Base-by-base conservation (phyloP, 2,888 invertebrate genomes). In the Cryptus armator region DNA sequence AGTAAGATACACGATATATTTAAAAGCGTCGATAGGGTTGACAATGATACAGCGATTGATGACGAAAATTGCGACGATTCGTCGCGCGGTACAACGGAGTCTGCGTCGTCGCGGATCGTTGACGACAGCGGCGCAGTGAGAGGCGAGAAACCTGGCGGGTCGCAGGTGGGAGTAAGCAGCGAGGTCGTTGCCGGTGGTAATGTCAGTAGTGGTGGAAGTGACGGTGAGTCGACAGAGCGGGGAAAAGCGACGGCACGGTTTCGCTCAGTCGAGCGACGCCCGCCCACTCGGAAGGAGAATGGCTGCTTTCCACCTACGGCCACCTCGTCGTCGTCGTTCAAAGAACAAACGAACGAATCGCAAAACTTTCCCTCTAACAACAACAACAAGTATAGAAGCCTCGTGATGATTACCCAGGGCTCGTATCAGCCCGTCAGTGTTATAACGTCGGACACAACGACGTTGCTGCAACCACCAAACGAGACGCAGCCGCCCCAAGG, bases 371-470 rank as follows among this genome's bases (percentile, higher is more conserved):
- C 83, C 59, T 70, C 88, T 71, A 91, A 62, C 62, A 62, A 86
- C 62, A 62, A 86, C 80, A 92, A 93, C 87, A 97, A 97, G 93
- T 98, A 97, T 94, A 97, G 97, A 92, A 97, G 97, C 95, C 96
- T 97, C 95, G 97, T 98, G 94, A 97, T 97, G 97, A 98, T 98
- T 95, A 97, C 97, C 92, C 97, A 97, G 95, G 93, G 94, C 81
- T 89, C 95, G 93, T 94, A 94, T 89, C 94, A 95, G 87, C 95
- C 95, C 93, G 97, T 97, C 91, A 97, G 96, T 94, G 96, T 97
- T 89, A 96, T 97, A 93, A 96, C 97, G 92, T 96, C 96, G 91
- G 96, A 97, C 93, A 97, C 97, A 91, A 97, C 97, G 92, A 96
- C 96, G 92, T 94, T 97, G 90, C 95, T 97, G 93, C 95, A 95